A percentile compares a stretch with the other conserved stretches of the same genome.
Evolutionary conservation across 2,797 vertebrate species (phyloP).

Genomic region (Sebastes dallii): DNA sequence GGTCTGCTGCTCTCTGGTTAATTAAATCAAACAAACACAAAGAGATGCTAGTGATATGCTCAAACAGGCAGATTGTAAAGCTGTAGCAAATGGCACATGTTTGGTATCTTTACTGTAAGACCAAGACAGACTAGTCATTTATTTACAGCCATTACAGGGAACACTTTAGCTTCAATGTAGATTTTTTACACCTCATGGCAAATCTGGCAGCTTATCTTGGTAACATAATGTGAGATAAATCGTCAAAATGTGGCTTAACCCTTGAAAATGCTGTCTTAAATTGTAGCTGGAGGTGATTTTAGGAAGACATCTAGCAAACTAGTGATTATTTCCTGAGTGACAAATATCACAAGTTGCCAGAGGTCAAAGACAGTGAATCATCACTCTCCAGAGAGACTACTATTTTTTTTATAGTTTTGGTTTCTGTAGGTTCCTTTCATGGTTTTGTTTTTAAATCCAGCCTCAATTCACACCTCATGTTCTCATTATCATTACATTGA

Average conservation of each 20-base stretch:
- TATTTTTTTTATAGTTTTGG: neutral
- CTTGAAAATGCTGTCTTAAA: neutral
- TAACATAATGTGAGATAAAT: neutral
- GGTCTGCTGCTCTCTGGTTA: neutral
- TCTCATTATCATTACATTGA: neutral
- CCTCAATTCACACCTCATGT: too few species aligned
- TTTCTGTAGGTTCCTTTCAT: neutral
- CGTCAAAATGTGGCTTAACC: neutral
- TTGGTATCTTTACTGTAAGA: neutral
- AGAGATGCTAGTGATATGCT: neutral
- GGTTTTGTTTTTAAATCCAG: neutral
- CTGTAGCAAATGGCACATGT: neutral
- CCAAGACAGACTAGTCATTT: neutral
- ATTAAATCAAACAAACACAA: neutral
- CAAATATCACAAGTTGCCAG: conserved; percentile 20
- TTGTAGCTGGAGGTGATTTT: neutral
- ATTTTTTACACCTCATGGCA: neutral
- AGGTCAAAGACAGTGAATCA: conserved; percentile 41
- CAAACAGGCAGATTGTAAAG: neutral
- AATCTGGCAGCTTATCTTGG: neutral
- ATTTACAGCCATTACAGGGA: neutral
- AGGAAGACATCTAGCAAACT: too few species aligned
- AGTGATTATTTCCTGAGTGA: neutral
- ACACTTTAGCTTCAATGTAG: neutral
- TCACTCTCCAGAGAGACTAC: neutral